Evolutionary conservation across 1,140 invertebrate species (phyloP).

Genomic region (Pseudachorutes palmiensis): DNA sequence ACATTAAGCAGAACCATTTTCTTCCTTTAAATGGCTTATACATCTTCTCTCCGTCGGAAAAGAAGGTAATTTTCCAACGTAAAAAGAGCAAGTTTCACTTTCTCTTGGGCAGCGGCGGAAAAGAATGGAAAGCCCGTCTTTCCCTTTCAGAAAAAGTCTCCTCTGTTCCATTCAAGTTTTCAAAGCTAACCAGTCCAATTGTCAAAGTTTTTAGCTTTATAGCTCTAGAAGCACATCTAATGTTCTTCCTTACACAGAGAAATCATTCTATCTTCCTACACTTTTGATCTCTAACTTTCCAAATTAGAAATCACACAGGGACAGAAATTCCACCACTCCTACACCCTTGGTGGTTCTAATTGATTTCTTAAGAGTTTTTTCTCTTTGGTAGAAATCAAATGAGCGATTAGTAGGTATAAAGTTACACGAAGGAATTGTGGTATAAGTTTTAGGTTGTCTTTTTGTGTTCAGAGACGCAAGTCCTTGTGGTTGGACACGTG

Average conservation of each 20-base stretch:
- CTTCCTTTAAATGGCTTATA: background rate
- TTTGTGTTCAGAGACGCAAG: no score
- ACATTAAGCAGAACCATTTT: background rate
- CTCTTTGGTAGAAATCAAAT: no score
- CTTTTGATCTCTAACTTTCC: no score
- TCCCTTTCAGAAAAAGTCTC: background rate
- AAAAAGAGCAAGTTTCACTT: background rate
- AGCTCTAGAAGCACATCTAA: background rate
- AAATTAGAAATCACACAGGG: no score
- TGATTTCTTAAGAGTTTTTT: no score
- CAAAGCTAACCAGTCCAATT: background rate
- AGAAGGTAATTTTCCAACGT: background rate
- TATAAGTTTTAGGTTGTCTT: no score
- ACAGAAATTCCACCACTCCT: no score
- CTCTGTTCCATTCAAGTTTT: background rate
- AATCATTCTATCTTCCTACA: no score
- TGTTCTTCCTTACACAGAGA: background rate
- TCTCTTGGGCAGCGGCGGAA: background rate
- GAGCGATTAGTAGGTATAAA: no score
- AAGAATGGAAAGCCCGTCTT: background rate
- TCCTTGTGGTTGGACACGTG: no score
- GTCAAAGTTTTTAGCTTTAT: background rate
- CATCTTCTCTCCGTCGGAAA: background rate
- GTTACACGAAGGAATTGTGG: no score
- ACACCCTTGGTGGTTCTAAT: no score